Evolutionary conservation across 2,797 vertebrate species (phyloP), one percentile per base, ranked within the genome.

Genomic region (Neomorphus geoffroyi): DNA sequence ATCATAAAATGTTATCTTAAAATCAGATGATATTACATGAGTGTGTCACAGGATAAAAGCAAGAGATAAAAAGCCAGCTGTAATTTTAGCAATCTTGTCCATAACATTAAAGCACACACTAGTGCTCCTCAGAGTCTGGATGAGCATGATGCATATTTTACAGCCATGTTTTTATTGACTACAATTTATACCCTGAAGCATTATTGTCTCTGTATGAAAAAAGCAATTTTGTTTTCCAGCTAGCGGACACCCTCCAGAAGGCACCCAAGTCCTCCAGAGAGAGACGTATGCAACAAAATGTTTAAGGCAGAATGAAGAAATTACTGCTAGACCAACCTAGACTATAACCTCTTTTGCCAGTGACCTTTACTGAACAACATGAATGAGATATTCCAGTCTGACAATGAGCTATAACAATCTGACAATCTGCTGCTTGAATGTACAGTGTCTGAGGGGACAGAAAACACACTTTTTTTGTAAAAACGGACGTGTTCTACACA

Each of bases 11-110:
- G 7, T 73, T 93, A 41, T 82, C 77, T 60, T 88, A 92, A 85
- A 94, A 92, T 66, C 78, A 87, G 78, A 71, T 80, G 7, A 37
- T 89, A 43, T 14, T 77, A 74, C 71, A 78, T 53, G 60, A 73
- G 45, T 28, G 16, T n/a, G 56, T 26, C 77, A 62, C 17, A 67
- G 61, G 78, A 48, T 33, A 71, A 86, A 27, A 92, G 65, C 30
- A 66, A 32, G 72, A 62, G 73, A 80, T 70, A 83, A 92, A 97
- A 97, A 84, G 33, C 16, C 87, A 94, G 64, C 75, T 87, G 70
- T 73, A 86, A 84, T 94, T 88, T 75, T 45, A 86, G 64, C 72
- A 69, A 33, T 53, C 66, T 35, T 69, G 77, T 32, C 79, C 86
- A 48, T 84, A 54, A 73, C 51, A 56, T 73, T 77, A 78, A 80